Percentiles rank a stretch among this genome's conserved stretches.
Conservation (phyloP, 1,140 invertebrate species). For the Drosophila pachea region DNA sequence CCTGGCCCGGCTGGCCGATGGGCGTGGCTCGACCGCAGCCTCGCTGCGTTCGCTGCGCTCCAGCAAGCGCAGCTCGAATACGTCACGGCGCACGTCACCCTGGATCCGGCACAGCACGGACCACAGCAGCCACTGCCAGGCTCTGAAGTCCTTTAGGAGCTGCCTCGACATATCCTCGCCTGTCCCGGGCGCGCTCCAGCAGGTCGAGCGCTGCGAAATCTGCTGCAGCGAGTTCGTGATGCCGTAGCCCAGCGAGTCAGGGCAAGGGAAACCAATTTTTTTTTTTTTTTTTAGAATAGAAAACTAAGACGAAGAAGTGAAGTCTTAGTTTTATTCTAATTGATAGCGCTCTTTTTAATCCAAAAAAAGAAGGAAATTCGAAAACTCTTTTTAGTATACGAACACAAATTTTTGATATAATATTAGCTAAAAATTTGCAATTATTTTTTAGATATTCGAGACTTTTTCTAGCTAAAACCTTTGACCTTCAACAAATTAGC, state of each 20-base stretch:
- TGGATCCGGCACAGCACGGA: conserved; percentile 50
- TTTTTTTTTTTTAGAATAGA: too few species aligned
- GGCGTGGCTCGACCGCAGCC: conserved; percentile 50
- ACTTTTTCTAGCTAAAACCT: not conserved
- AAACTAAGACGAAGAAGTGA: too few species aligned
- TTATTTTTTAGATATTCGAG: too few species aligned
- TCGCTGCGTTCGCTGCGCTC: conserved; percentile 40
- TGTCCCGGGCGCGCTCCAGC: not conserved
- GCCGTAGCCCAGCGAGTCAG: not conserved
- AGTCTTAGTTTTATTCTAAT: too few species aligned
- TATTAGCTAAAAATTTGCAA: too few species aligned
- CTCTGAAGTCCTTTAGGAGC: conserved; percentile 2
- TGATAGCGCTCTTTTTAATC: too few species aligned
- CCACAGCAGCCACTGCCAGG: conserved; percentile 25
- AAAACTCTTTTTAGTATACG: too few species aligned
- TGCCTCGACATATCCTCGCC: conserved; percentile 10
- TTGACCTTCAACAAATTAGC: not conserved
- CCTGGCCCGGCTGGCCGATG: conserved; percentile 45
- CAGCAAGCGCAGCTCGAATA: conserved; percentile 36
- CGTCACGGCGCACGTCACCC: conserved; percentile 46
- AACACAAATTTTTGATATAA: too few species aligned
- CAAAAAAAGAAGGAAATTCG: too few species aligned
- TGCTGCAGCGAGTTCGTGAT: conserved; percentile 42
- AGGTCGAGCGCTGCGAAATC: conserved; percentile 39
- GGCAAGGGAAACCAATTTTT: not conserved